phyloP scores from a whole-genome alignment of 2,888 invertebrate genomes.

The Papilio elwesi region DNA sequence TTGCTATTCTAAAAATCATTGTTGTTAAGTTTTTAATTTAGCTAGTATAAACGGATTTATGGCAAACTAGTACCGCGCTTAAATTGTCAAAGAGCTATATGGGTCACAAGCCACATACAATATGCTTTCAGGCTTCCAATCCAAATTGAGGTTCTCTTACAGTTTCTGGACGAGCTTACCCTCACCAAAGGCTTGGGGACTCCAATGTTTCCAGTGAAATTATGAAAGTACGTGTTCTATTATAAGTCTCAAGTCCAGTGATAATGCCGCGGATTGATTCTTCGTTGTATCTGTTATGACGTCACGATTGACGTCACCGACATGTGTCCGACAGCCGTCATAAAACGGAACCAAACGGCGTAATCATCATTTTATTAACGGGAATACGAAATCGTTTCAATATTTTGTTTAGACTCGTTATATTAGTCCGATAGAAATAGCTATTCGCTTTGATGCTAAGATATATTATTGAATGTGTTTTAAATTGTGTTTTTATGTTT shows the following conservation, averaged over 20 bases:
- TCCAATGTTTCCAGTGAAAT: no score
- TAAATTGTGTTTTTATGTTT: constrained; percentile 7
- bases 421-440: constrained; percentile 17
- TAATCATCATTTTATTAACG: constrained; percentile 15
- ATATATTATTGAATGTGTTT: constrained; percentile 28
- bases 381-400: background rate
- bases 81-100: no score
- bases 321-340: constrained; percentile 29
- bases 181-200: no score
- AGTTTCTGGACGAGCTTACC: no score
- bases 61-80: no score
- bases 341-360: constrained; percentile 20
- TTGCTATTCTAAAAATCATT: no score
- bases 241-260: background rate
- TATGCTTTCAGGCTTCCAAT: no score
- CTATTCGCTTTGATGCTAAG: constrained; percentile 22
- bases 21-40: no score
- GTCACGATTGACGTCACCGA: constrained; percentile 34
- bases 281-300: constrained; percentile 14
- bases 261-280: background rate
- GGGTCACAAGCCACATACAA: no score
- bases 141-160: no score
- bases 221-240: background rate
- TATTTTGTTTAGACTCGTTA: constrained; percentile 31
- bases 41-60: no score